A percentile compares a stretch with the other conserved stretches of the same genome.
These are phyloP conservation scores for Cheilosia pagana DNA, from an alignment of 2,888 invertebrate species.

Conservation along the genomic window DNA sequence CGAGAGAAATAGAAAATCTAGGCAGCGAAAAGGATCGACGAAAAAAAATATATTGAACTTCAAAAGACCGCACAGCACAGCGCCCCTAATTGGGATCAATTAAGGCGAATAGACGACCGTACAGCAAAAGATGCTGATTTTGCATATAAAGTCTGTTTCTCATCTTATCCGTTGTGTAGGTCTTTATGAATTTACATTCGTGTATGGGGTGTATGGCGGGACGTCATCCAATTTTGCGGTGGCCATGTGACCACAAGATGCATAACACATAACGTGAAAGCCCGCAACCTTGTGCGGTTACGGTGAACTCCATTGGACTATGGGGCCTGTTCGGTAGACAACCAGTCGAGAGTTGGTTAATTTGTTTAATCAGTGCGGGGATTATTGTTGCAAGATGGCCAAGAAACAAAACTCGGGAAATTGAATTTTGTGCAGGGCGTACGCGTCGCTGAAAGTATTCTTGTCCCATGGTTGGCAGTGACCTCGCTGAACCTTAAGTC, in stretches of 20 bases:
- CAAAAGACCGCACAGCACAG: constrained; percentile 60
- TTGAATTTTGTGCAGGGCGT: constrained; percentile 28
- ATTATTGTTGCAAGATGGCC: constrained; percentile 14
- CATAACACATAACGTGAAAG: constrained; percentile 28
- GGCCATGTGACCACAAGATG: constrained; percentile 62
- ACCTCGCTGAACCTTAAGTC: constrained; percentile 56
- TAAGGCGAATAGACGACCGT: constrained; percentile 62
- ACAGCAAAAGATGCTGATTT: constrained; percentile 57
- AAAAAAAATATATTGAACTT: constrained; percentile 47
- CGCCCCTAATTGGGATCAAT: constrained; percentile 73
- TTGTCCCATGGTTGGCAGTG: constrained; percentile 39
- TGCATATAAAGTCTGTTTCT: constrained; percentile 42
- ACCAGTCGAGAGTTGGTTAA: constrained; percentile 39
- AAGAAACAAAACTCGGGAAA: constrained; percentile 17
- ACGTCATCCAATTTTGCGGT: constrained; percentile 65
- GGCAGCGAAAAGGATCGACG: constrained; percentile 2
- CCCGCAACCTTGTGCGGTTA: constrained; percentile 62
- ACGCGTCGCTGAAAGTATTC: background rate
- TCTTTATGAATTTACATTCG: constrained; percentile 44
- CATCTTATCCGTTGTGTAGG: background rate
- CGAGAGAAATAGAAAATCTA: constrained; percentile 32
- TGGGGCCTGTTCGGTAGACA: background rate
- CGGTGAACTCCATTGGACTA: constrained; percentile 28
- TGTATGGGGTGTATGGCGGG: constrained; percentile 18
- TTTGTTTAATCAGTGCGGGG: constrained; percentile 62